These are phyloP conservation scores for Machimus atricapillus DNA, from an alignment of 2,888 invertebrate genomes.

Conservation along the genomic window DNA sequence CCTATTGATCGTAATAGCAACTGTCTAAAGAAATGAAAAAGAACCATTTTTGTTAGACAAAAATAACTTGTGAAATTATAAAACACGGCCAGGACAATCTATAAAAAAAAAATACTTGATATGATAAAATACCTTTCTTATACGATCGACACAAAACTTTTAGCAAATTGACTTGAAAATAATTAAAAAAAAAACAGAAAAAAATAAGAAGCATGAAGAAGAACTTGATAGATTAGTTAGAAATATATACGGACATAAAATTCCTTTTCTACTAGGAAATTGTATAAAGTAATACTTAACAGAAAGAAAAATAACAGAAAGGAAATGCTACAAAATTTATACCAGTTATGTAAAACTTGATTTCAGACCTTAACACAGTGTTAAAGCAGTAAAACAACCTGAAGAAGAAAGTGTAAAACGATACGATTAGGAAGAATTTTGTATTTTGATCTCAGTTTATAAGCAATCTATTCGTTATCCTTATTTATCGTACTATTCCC, in stretches of 20 bases:
- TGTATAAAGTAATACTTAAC: constrained; percentile 38
- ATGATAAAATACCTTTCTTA: not conserved
- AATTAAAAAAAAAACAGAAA: not conserved
- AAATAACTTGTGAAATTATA: not conserved
- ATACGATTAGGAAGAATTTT: constrained; percentile 23
- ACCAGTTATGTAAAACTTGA: constrained; percentile 9
- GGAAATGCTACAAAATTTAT: constrained; percentile 25
- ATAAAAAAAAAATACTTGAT: not conserved
- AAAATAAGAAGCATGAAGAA: constrained; percentile 14
- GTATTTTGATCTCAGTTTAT: constrained; percentile 37
- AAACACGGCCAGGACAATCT: not conserved
- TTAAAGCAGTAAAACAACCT: not conserved
- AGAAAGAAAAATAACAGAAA: not conserved
- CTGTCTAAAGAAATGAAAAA: constrained; percentile 67
- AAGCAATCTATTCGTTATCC: constrained; percentile 18
- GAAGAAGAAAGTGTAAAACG: constrained; percentile 7
- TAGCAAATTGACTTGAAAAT: constrained; percentile 20
- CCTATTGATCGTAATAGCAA: constrained; percentile 92
- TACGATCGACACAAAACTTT: not conserved
- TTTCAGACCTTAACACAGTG: constrained; percentile 16
- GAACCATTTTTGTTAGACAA: not conserved
- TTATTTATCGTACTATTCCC: not conserved
- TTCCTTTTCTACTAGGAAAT: constrained; percentile 40
- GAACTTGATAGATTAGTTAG: constrained; percentile 35
- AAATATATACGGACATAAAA: constrained; percentile 35